Evolutionary conservation across 2,888 invertebrate species (phyloP).

Genomic region (Brachyptera putata): DNA sequence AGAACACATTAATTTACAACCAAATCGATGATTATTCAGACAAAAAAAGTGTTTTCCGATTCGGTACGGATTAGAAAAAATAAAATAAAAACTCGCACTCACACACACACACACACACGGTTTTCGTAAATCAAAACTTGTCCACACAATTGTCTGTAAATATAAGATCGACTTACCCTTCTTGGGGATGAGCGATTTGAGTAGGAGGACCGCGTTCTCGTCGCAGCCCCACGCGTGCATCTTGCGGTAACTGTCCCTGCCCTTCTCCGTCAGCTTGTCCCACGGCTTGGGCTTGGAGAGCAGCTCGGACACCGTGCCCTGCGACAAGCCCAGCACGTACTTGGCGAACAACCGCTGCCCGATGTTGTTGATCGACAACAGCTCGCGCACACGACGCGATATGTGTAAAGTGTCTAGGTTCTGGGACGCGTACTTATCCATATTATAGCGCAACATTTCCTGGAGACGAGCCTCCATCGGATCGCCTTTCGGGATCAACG

Average conservation of each 20-base stretch:
- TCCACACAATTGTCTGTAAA: too few species aligned
- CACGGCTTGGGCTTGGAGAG: conserved; percentile 98
- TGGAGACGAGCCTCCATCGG: conserved; percentile 91
- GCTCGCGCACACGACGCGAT: conserved; percentile 85
- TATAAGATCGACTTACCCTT: conserved; percentile 93
- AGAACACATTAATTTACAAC: not conserved
- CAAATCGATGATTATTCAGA: too few species aligned
- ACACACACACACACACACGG: too few species aligned
- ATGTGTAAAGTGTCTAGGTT: conserved; percentile 94
- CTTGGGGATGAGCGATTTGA: conserved; percentile 96
- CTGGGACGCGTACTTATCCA: conserved; percentile 92
- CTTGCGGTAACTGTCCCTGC: conserved; percentile 96
- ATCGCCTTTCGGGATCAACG: conserved; percentile 86
- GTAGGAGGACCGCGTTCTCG: conserved; percentile 92
- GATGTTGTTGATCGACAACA: conserved; percentile 95
- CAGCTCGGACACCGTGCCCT: conserved; percentile 97
- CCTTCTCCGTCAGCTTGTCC: conserved; percentile 99
- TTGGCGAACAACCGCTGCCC: conserved; percentile 98
- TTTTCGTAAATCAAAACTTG: too few species aligned
- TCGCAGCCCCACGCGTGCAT: conserved; percentile 99
- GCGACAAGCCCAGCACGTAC: conserved; percentile 92
- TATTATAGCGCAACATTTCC: conserved; percentile 90
- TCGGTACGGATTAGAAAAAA: too few species aligned
- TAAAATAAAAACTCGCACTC: too few species aligned
- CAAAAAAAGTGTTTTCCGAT: too few species aligned